Conservation (phyloP, 2,113 vertebrate species). For the Rhombomys opimus region DNA sequence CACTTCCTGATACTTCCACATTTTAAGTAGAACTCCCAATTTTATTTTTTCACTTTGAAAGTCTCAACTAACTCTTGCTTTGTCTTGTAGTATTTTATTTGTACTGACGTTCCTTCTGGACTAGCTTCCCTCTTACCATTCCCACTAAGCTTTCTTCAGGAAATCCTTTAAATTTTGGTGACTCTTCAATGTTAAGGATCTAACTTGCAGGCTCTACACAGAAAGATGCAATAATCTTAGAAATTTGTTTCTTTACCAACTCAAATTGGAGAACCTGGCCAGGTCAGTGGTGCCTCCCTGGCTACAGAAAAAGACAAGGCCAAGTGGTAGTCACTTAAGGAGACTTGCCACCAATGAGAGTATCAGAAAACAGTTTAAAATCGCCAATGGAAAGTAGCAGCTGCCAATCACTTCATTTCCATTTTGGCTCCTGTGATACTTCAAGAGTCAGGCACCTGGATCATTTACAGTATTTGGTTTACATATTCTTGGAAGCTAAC, state of each 20-base stretch:
- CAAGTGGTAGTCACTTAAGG: background rate
- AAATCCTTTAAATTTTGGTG: background rate
- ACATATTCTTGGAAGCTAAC: background rate
- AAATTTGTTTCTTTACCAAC: background rate
- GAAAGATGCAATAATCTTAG: background rate
- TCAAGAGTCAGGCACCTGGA: background rate
- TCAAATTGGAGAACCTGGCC: background rate
- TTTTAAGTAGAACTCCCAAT: background rate
- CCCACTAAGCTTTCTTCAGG: background rate
- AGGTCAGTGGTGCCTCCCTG: background rate
- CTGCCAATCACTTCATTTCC: background rate
- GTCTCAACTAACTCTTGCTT: background rate
- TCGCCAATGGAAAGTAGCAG: background rate
- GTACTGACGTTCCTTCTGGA: background rate
- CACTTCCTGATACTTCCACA: background rate
- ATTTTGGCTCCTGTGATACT: background rate
- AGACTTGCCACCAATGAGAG: too few relatives aligned
- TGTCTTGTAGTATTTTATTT: background rate
- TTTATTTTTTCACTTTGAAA: background rate
- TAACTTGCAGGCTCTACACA: background rate
- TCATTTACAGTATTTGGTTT: background rate
- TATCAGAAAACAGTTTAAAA: slow-evolving; percentile 11
- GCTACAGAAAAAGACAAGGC: background rate
- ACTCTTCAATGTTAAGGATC: background rate
- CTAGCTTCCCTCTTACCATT: background rate